Evolutionary conservation across 2,113 vertebrate genomes (phyloP).

Genomic region (Anser brachyrhynchus): DNA sequence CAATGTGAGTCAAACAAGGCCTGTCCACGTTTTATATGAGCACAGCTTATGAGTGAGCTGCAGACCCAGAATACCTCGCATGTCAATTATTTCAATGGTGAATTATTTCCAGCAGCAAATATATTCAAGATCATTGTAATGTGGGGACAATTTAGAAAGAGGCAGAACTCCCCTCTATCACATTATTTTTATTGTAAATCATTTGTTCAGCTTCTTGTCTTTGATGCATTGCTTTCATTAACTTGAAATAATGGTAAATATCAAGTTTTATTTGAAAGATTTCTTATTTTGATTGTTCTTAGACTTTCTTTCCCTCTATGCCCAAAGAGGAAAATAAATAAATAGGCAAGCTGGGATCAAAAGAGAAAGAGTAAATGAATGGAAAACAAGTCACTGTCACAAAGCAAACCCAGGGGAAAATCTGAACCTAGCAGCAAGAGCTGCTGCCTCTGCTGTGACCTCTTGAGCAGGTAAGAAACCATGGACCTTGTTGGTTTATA

Average conservation of each 20-base stretch:
- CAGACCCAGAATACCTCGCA: background rate
- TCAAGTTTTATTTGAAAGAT: background rate
- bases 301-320: background rate
- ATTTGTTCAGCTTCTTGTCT: constrained; percentile 24
- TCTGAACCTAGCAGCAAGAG: background rate
- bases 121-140: background rate
- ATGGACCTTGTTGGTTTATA: background rate
- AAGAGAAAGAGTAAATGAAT: background rate
- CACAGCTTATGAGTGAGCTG: background rate
- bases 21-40: background rate
- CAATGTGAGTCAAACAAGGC: background rate
- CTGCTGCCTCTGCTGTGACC: background rate
- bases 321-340: background rate
- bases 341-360: background rate
- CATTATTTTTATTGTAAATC: constrained; percentile 1
- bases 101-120: background rate
- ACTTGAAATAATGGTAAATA: background rate
- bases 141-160: background rate
- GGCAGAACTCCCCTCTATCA: background rate
- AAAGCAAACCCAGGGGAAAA: background rate
- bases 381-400: background rate
- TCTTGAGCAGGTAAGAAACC: background rate
- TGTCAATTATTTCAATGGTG: background rate
- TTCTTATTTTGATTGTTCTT: background rate
- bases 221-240: constrained; percentile 44